Evolutionary conservation across 35 echinoderm and acorn worm genomes (phyloP).

Genomic region (Ptychodera flava): DNA sequence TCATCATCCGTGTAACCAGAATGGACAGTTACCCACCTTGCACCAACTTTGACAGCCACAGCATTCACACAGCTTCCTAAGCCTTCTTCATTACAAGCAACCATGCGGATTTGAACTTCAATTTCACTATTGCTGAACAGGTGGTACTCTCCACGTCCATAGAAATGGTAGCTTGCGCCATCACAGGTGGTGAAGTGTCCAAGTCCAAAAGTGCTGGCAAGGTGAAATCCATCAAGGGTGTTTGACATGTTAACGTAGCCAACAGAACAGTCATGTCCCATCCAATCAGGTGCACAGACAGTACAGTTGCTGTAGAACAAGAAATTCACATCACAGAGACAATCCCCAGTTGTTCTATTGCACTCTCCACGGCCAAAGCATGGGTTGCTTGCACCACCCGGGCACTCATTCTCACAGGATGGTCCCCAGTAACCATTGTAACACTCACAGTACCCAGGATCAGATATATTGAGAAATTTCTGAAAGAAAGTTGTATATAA

Average conservation of each 20-base stretch:
- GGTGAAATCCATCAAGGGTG: constrained; percentile 5
- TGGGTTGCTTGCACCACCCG: constrained; percentile 57
- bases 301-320: constrained; percentile 17
- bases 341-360: constrained; percentile 40
- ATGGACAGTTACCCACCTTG: constrained; percentile 42
- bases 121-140: constrained; percentile 26
- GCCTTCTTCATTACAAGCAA: constrained; percentile 33
- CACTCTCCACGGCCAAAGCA: constrained; percentile 69
- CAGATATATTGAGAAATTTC: constrained; percentile 12
- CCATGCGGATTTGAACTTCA: constrained; percentile 42
- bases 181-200: constrained; percentile 87
- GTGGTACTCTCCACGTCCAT: constrained; percentile 51
- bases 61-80: constrained; percentile 67
- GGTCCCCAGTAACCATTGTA: constrained; percentile 72
- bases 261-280: constrained; percentile 71
- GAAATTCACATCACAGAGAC: constrained; percentile 44
- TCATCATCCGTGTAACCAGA: constrained; percentile 65
- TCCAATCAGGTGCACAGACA: constrained; percentile 35
- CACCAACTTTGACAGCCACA: constrained; percentile 27
- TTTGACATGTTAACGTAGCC: constrained; percentile 10
- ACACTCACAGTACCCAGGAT: constrained; percentile 56
- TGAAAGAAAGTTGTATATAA: no score
- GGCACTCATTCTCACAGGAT: constrained; percentile 68
- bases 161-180: constrained; percentile 61
- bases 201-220: constrained; percentile 45